phyloP scores from a whole-genome alignment of 1,140 invertebrate species.

The Drosophila quadrilineata region DNA sequence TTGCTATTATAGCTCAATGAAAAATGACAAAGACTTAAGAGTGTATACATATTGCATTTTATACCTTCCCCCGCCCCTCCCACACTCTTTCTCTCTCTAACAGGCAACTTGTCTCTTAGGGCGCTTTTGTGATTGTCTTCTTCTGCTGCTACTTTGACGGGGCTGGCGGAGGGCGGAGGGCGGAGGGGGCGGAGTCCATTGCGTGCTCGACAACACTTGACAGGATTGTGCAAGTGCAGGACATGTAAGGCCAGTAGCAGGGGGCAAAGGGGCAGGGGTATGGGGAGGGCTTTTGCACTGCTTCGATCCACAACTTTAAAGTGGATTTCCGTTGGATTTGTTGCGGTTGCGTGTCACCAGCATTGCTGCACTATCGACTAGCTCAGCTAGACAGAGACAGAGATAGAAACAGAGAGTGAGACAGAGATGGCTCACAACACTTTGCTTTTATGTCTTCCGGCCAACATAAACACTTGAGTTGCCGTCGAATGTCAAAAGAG shows the following conservation, averaged over 20 bases:
- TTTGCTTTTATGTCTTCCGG: conserved; percentile 79
- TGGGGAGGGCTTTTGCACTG: conserved; percentile 3
- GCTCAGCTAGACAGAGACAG: neutral
- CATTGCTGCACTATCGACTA: conserved; percentile 47
- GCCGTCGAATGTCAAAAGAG: conserved; percentile 40
- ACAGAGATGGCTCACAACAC: conserved; percentile 13
- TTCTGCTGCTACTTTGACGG: no score
- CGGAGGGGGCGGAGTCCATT: no score
- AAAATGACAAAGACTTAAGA: conserved; percentile 33
- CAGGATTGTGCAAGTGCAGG: conserved; percentile 58
- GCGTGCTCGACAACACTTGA: conserved; percentile 74
- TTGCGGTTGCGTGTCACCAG: conserved; percentile 74
- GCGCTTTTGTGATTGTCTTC: conserved; percentile 52
- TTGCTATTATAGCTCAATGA: conserved; percentile 46
- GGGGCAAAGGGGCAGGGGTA: neutral
- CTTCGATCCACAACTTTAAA: conserved; percentile 59
- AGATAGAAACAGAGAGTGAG: neutral
- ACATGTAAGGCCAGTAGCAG: neutral
- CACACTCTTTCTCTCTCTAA: neutral
- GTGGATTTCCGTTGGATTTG: conserved; percentile 78
- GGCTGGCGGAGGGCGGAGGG: no score
- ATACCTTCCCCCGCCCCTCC: neutral
- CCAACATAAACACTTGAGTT: conserved; percentile 77
- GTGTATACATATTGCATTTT: neutral
- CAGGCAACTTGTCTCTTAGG: neutral